Evolutionary conservation across 2,797 vertebrate species (phyloP), one percentile per base, ranked within the genome.

Genomic region (Aeoliscus strigatus): DNA sequence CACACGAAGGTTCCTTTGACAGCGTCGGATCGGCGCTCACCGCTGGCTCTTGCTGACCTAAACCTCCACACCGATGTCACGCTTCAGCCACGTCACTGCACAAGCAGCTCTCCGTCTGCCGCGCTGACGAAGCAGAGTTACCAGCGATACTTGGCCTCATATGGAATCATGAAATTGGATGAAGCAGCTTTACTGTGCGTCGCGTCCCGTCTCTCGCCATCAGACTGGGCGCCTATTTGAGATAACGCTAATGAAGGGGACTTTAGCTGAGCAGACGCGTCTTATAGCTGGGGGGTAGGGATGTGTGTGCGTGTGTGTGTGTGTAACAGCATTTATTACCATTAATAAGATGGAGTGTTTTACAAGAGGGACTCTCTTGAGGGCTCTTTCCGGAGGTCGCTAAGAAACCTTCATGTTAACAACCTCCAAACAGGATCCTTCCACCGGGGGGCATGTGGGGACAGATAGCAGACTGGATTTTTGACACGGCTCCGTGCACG

Each of bases 161-260:
- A 57, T 46, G 64, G 69, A 82, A 80, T 77, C 78, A 82, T 80
- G 71, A 83, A 84, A 86, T 76, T 83, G 83, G 81, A 85, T 81
- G 81, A 85, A 81, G 72, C 70, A 30, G 81, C 83, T 87, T 86
- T 85, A 78, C 63, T 37, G 59, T 14, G 50, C 28, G 16, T 64
- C 47, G 49, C n/a, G n/a, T 67, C 72, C 70, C 66, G 62, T 40
- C 75, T 62, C 77, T 62, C 29, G 14, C 76, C 80, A 79, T 80
- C 73, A 51, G 72, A 78, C 75, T 66, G 66, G 66, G 73, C 63
- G 79, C 80, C 78, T 70, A 78, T 83, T 86, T 72, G 77, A 87
- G 86, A 86, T 87, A 87, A 86, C 73, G 67, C 74, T 87, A 86
- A 87, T 86, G 86, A 84, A 83, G 82, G 73, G 63, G 82, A 74